These are phyloP conservation scores for Halcyon smyrnensis DNA, from an alignment of 2,797 vertebrate species.

Conservation along the genomic window DNA sequence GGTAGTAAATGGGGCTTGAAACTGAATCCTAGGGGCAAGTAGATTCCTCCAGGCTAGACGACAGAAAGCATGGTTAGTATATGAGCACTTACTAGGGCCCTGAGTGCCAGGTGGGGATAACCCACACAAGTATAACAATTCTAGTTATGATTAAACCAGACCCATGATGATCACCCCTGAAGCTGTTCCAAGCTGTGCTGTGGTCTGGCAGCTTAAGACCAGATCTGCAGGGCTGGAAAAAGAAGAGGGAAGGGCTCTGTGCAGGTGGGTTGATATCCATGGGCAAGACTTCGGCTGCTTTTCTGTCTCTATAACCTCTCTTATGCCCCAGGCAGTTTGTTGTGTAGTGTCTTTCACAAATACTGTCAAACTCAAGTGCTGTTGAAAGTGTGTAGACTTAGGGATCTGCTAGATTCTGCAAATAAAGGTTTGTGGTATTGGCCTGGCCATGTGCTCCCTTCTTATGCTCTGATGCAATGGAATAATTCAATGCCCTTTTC, in stretches of 20 bases:
- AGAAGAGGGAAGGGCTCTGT: neutral
- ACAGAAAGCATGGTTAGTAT: neutral
- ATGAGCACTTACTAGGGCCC: neutral
- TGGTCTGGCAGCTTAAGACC: neutral
- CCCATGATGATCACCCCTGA: accelerated
- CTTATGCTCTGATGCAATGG: neutral
- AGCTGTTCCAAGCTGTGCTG: neutral
- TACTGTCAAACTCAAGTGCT: neutral
- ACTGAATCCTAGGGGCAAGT: neutral
- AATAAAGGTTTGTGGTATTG: neutral
- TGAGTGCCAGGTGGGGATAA: neutral
- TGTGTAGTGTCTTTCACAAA: neutral
- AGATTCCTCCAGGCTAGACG: neutral
- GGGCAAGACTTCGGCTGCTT: neutral
- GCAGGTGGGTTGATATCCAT: neutral
- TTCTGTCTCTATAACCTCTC: neutral
- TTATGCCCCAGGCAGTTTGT: neutral
- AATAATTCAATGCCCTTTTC: neutral
- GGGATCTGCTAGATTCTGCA: neutral
- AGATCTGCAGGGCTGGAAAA: neutral
- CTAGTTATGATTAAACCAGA: neutral
- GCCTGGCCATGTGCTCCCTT: neutral
- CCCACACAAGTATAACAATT: neutral
- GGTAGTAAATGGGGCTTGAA: neutral
- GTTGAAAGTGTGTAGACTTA: neutral